These are phyloP conservation scores for Podarcis lilfordi DNA, from an alignment of 2,797 vertebrate species.

Conservation along the genomic window DNA sequence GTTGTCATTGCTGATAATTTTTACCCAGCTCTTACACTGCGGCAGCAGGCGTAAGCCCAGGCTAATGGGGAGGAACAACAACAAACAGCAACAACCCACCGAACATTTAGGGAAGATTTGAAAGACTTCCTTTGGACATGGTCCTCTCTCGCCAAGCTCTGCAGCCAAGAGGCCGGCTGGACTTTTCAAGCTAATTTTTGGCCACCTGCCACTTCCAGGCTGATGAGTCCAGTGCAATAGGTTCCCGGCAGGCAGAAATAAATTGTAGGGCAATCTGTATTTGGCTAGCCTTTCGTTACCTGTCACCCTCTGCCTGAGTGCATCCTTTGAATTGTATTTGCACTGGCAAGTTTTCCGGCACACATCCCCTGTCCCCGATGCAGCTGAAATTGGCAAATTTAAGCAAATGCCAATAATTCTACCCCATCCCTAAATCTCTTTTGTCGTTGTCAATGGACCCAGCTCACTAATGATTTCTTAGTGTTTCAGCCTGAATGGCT, in stretches of 20 bases:
- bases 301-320: accelerated
- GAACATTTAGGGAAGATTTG: neutral
- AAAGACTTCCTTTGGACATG: neutral
- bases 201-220: accelerated
- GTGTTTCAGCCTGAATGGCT: constrained; percentile 69
- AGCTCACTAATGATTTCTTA: constrained; percentile 78
- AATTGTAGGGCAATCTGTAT: neutral
- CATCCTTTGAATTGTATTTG: constrained; percentile 11
- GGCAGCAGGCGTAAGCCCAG: too few relatives aligned
- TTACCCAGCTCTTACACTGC: neutral
- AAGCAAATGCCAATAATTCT: constrained; percentile 74
- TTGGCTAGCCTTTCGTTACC: neutral
- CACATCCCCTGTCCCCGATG: constrained; percentile 34
- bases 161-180: neutral
- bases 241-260: neutral
- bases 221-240: neutral
- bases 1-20: neutral
- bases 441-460: constrained; percentile 71
- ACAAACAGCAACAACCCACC: neutral
- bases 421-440: constrained; percentile 65
- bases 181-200: neutral
- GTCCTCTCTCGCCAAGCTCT: accelerated
- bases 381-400: constrained; percentile 63
- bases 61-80: neutral
- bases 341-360: constrained; percentile 18